Percentiles rank a stretch among this genome's conserved stretches.
Conservation (phyloP, 1,140 invertebrate genomes). For the Drosophila repleta region DNA sequence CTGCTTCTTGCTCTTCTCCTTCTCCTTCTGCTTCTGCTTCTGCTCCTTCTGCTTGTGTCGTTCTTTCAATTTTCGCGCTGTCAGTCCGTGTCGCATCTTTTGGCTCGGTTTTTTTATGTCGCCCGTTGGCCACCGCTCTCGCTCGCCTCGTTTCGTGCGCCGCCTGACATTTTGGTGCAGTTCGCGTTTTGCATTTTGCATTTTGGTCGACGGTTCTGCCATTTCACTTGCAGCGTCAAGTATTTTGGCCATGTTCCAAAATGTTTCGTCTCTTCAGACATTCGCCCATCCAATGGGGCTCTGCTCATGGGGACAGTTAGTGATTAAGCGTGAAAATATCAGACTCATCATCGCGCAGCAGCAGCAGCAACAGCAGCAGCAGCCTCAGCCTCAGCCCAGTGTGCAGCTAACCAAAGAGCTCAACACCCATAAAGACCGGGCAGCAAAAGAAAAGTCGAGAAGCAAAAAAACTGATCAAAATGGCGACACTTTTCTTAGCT, state of each 20-base stretch:
- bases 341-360: conserved; percentile 53
- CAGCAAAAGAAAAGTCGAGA: neutral
- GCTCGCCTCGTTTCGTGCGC: neutral
- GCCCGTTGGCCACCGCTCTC: neutral
- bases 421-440: conserved; percentile 20
- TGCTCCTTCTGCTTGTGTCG: neutral
- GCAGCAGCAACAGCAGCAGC: neutral
- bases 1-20: neutral
- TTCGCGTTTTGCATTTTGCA: conserved; percentile 62
- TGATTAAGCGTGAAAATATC: conserved; percentile 82
- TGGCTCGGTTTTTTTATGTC: conserved; percentile 35
- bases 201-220: conserved; percentile 68
- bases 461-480: conserved; percentile 28
- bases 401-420: conserved; percentile 11
- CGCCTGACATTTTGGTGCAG: conserved; percentile 67
- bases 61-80: conserved; percentile 47
- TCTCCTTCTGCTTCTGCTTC: neutral
- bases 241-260: conserved; percentile 75
- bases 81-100: conserved; percentile 49
- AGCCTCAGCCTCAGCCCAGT: neutral
- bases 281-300: conserved; percentile 28
- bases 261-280: conserved; percentile 67
- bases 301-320: conserved; percentile 66
- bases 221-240: conserved; percentile 81
- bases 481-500: conserved; percentile 48